These are phyloP conservation scores for Hippocampus guttulatus DNA, from an alignment of 2,113 vertebrate genomes.

Conservation along the genomic window DNA sequence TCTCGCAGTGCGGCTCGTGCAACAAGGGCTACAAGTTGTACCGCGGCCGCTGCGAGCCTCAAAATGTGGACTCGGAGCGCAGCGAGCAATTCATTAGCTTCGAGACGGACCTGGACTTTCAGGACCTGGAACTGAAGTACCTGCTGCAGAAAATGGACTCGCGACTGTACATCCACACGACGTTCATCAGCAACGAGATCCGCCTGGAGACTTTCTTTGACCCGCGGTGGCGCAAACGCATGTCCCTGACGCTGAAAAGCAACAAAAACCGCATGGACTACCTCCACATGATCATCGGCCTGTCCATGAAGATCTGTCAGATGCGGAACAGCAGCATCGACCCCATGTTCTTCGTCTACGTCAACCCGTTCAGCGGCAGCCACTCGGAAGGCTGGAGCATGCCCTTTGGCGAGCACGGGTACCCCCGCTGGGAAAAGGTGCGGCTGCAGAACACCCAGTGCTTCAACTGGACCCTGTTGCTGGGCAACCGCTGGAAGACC, in stretches of 20 bases:
- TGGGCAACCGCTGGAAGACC: constrained; percentile 98
- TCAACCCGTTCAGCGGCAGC: constrained; percentile 97
- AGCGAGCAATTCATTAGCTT: constrained; percentile 99
- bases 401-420: constrained; percentile 95
- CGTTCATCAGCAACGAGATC: constrained; percentile 99
- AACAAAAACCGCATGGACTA: constrained; percentile 99
- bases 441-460: constrained; percentile 95
- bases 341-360: constrained; percentile 97
- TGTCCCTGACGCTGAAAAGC: constrained; percentile 99
- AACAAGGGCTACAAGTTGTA: constrained; percentile 99
- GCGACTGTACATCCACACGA: constrained; percentile 93
- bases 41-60: constrained; percentile 93
- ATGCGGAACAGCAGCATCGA: constrained; percentile 98
- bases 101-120: constrained; percentile 97
- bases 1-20: constrained; percentile 96
- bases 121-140: constrained; percentile 98
- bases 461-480: constrained; percentile 96
- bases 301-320: constrained; percentile 99
- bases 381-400: constrained; percentile 99
- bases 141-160: constrained; percentile 98
- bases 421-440: constrained; percentile 94
- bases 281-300: constrained; percentile 97
- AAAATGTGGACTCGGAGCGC: constrained; percentile 98
- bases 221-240: constrained; percentile 95
- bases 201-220: constrained; percentile 98